Evolutionary conservation across 2,113 vertebrate genomes (phyloP), one percentile per base, ranked within the genome.

Genomic region (Semicossyphus pulcher): DNA sequence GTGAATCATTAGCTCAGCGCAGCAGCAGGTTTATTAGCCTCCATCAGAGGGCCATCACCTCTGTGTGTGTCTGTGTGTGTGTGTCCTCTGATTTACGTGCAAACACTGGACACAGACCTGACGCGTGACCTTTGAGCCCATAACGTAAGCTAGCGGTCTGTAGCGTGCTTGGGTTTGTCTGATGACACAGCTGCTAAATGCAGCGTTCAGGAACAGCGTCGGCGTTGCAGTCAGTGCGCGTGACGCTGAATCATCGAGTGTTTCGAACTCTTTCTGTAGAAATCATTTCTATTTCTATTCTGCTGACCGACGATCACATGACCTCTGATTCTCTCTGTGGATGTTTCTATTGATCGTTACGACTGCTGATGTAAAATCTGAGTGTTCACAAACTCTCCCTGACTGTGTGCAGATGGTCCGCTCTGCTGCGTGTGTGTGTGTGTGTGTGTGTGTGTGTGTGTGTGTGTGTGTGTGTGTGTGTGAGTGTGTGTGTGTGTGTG

Each of bases 1-100:
- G 76, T 84, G 65, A 73, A 81, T 89, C 51, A 56, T 63, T 78
- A 71, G 56, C 61, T 76, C 72, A 44, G 14, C 8, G 12, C 21
- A 54, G 68, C 32, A 37, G 53, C 74, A 31, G 44, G 31, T 66
- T 88, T 62, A 80, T 78, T 67, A 76, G 47, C 49, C 53, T 58
- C 69, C 77, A 76, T 82, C 81, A 81, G 74, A 48, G 64, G n/a
- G 20, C 15, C 42, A 2, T 23, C 20, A 39, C 21, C 34, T 26
- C 59, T n/a, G n/a, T n/a, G n/a, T n/a, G n/a, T n/a, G n/a, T n/a
- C n/a, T n/a, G n/a, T n/a, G n/a, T n/a, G n/a, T n/a, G n/a, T n/a
- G n/a, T n/a, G n/a, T n/a, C n/a, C n/a, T n/a, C n/a, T n/a, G n/a
- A n/a, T n/a, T n/a, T n/a, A n/a, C n/a, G n/a, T n/a, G n/a, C n/a